Conservation (phyloP, 64 coral and sea anemone genomes). For the Montipora cactus region DNA sequence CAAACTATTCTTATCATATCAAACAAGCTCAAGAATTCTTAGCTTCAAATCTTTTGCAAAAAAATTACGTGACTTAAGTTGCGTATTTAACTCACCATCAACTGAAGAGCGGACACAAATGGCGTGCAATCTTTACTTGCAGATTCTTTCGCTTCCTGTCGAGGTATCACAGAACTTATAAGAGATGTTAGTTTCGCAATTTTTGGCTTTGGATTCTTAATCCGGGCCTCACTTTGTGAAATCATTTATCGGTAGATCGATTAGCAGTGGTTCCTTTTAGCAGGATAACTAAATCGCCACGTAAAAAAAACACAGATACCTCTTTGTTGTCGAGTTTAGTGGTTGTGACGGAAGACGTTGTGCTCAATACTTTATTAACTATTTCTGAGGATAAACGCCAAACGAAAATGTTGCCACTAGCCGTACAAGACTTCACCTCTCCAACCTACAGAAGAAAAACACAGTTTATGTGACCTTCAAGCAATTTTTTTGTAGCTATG, state of each 20-base stretch:
- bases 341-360: neutral
- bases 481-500: neutral
- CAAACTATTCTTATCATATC: no score
- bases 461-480: neutral
- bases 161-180: neutral
- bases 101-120: constrained; percentile 27
- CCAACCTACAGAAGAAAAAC: neutral
- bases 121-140: neutral
- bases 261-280: neutral
- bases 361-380: neutral
- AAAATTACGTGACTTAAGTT: neutral
- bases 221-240: neutral
- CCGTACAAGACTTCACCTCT: constrained; percentile 15
- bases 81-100: neutral
- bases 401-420: constrained; percentile 20
- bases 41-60: no score
- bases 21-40: no score
- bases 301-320: neutral
- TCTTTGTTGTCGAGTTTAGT: neutral
- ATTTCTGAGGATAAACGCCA: neutral
- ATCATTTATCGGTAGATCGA: neutral
- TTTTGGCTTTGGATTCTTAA: no score
- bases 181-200: no score
- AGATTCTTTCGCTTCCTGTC: neutral
- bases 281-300: neutral